Conservation (phyloP, 2,113 vertebrate genomes). For the Corynorhinus townsendii region DNA sequence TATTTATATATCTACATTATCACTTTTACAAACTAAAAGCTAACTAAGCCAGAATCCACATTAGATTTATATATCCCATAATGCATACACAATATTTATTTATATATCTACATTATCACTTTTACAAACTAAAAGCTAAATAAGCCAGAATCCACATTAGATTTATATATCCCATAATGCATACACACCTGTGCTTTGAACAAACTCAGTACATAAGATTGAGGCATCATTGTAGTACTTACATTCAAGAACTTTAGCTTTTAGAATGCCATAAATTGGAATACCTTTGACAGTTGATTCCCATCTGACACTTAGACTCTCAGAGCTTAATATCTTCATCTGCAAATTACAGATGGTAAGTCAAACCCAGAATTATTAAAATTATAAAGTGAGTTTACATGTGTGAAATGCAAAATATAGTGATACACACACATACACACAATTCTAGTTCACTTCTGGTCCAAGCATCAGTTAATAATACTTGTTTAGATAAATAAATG, state of each 20-base stretch:
- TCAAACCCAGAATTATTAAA: background rate
- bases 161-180: background rate
- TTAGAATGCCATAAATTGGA: background rate
- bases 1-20: background rate
- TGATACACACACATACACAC: background rate
- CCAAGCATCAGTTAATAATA: background rate
- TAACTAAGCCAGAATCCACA: background rate
- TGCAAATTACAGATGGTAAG: background rate
- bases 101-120: background rate
- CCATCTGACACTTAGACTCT: background rate
- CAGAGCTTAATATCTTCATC: background rate
- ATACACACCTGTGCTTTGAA: background rate
- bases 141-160: background rate
- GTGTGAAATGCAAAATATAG: background rate
- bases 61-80: background rate
- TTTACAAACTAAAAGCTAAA: background rate
- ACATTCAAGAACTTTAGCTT: background rate
- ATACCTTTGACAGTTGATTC: background rate
- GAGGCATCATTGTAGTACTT: no score
- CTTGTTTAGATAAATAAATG: background rate
- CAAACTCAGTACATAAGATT: background rate
- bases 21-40: background rate
- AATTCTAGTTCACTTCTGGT: background rate
- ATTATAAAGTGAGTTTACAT: background rate
- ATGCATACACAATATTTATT: background rate